phyloP scores from a whole-genome alignment of 2,888 invertebrate species.

The Xanthia togata region DNA sequence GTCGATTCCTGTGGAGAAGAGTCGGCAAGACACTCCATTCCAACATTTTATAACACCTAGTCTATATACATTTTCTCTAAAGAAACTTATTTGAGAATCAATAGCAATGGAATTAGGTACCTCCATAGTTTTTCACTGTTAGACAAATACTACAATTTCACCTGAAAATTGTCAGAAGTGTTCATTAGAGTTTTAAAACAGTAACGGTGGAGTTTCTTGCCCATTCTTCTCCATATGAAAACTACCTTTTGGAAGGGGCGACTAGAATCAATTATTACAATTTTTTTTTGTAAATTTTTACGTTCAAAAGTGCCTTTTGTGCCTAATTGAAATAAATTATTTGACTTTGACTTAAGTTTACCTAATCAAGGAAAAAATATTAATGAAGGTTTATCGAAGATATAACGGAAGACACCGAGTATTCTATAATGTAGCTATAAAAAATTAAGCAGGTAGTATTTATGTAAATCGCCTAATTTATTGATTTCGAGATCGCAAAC shows the following conservation, averaged over 20 bases:
- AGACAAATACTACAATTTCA: neutral
- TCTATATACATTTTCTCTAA: conserved; percentile 9
- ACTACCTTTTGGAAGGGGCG: no score
- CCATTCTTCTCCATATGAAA: no score
- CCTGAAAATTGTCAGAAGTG: neutral
- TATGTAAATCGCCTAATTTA: neutral
- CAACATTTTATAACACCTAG: neutral
- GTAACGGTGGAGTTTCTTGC: no score
- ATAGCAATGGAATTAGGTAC: conserved; percentile 1
- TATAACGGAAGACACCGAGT: neutral
- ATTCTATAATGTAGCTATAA: no score
- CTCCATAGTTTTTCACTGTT: neutral
- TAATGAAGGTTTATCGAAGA: no score
- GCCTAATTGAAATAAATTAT: no score
- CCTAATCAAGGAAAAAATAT: neutral
- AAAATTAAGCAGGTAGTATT: neutral
- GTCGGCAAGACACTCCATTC: no score
- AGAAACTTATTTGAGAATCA: neutral
- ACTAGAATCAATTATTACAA: no score
- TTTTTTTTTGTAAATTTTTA: no score
- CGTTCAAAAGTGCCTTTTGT: no score
- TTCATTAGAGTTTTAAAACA: neutral
- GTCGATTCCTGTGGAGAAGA: no score
- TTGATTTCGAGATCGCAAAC: neutral
- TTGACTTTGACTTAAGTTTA: no score